A percentile compares a stretch with the other conserved stretches of the same genome.
Conservation (phyloP, 2,888 invertebrate genomes). For the Heliconius erato region DNA sequence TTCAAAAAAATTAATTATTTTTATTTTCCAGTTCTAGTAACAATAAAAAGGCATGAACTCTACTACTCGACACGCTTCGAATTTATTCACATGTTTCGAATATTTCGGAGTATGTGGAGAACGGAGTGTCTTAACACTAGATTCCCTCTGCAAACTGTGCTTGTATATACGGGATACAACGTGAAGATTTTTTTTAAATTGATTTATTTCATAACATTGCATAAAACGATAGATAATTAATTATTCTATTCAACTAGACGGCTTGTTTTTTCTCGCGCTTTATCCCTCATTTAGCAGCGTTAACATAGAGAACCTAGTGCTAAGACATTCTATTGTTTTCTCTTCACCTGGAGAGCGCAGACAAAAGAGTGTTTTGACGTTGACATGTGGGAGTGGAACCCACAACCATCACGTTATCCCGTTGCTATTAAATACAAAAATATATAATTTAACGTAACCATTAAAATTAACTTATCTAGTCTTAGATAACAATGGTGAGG, state of each 20-base stretch:
- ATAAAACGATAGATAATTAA: not conserved
- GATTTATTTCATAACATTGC: not conserved
- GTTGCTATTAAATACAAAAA: not conserved
- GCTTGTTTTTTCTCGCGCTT: not conserved
- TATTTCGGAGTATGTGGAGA: not conserved
- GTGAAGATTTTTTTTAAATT: not conserved
- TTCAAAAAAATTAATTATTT: not conserved
- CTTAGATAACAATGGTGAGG: not conserved
- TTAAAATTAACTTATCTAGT: not conserved
- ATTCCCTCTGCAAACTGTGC: not conserved
- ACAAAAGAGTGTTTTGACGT: too few species aligned
- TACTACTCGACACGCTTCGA: not conserved
- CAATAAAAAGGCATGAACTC: not conserved
- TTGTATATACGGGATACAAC: not conserved
- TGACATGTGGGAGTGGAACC: too few species aligned
- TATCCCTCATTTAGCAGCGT: not conserved
- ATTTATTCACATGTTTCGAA: not conserved
- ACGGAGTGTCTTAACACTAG: not conserved
- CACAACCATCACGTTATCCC: too few species aligned
- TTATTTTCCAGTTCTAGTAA: not conserved
- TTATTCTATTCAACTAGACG: not conserved
- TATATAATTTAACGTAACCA: not conserved
- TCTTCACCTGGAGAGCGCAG: too few species aligned
- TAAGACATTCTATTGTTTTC: too few species aligned
- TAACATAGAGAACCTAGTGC: not conserved